These are phyloP conservation scores for Thelaira solivaga DNA, from an alignment of 2,888 invertebrate genomes.

Conservation along the genomic window DNA sequence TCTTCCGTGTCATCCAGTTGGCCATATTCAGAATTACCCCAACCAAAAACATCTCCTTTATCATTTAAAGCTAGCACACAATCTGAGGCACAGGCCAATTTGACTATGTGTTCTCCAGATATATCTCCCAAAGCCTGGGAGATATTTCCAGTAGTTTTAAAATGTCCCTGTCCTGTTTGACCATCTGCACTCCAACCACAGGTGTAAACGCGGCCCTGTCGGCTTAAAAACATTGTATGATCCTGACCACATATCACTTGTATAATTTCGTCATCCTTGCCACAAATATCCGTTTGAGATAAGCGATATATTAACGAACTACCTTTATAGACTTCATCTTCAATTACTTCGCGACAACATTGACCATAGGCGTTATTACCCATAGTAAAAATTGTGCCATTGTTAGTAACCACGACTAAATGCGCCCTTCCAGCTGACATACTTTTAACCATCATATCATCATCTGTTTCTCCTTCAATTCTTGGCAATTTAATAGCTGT, in stretches of 20 bases:
- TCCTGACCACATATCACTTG: slow-evolving; percentile 89
- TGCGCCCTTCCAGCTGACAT: slow-evolving; percentile 92
- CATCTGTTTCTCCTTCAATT: slow-evolving; percentile 79
- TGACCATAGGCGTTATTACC: slow-evolving; percentile 97
- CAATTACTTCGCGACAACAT: slow-evolving; percentile 89
- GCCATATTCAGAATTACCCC: slow-evolving; percentile 97
- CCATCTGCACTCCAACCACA: slow-evolving; percentile 98
- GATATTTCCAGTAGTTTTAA: slow-evolving; percentile 80
- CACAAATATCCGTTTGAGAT: slow-evolving; percentile 81
- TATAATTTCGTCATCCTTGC: slow-evolving; percentile 81
- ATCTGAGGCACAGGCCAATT: slow-evolving; percentile 88
- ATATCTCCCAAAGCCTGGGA: slow-evolving; percentile 87
- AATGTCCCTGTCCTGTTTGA: slow-evolving; percentile 90
- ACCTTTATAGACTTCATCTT: slow-evolving; percentile 85
- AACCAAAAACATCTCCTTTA: slow-evolving; percentile 94
- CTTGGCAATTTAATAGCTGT: slow-evolving; percentile 83
- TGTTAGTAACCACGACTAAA: slow-evolving; percentile 85
- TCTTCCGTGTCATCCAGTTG: slow-evolving; percentile 81
- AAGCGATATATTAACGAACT: slow-evolving; percentile 84
- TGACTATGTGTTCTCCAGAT: slow-evolving; percentile 86
- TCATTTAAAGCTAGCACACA: slow-evolving; percentile 93
- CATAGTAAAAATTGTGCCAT: slow-evolving; percentile 87
- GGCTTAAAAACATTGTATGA: slow-evolving; percentile 85
- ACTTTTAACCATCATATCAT: slow-evolving; percentile 72
- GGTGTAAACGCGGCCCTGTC: slow-evolving; percentile 87